phyloP scores from a whole-genome alignment of 1,140 invertebrate genomes.

The Dysdera silvatica region DNA sequence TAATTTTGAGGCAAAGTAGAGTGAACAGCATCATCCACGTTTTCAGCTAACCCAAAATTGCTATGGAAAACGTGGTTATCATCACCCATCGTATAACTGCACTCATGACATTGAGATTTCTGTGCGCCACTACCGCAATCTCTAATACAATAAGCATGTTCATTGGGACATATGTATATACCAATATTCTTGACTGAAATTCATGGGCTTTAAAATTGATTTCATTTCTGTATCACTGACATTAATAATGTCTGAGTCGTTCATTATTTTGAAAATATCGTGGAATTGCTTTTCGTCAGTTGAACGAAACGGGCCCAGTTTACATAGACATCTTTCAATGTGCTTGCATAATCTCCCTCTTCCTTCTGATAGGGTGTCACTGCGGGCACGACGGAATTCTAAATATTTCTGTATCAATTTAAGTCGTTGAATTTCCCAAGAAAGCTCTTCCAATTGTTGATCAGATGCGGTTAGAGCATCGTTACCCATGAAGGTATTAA shows the following conservation, averaged over 20 bases:
- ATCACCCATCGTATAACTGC: conserved; percentile 57
- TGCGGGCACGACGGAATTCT: not conserved
- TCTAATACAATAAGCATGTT: conserved; percentile 60
- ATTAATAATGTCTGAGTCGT: conserved; percentile 4
- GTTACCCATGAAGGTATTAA: not conserved
- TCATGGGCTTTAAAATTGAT: conserved; percentile 55
- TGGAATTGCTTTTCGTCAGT: not conserved
- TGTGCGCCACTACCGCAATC: conserved; percentile 65
- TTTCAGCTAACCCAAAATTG: conserved; percentile 50
- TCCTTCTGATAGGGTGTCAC: not conserved
- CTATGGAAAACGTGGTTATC: conserved; percentile 47
- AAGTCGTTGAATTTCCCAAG: conserved; percentile 16
- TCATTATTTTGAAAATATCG: not conserved
- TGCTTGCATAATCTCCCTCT: not conserved
- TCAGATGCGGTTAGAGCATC: conserved; percentile 11
- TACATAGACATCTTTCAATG: no score
- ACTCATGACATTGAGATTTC: conserved; percentile 54
- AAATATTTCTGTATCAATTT: conserved; percentile 6
- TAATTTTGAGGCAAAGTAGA: conserved; percentile 44
- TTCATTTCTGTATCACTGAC: conserved; percentile 50
- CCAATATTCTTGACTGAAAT: conserved; percentile 57
- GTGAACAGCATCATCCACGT: conserved; percentile 42
- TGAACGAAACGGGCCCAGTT: conserved; percentile 1
- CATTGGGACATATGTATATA: conserved; percentile 66
- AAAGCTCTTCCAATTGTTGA: conserved; percentile 9